Base-by-base conservation (phyloP, 1,140 invertebrate species). In the Lordiphosa clarofinis region DNA sequence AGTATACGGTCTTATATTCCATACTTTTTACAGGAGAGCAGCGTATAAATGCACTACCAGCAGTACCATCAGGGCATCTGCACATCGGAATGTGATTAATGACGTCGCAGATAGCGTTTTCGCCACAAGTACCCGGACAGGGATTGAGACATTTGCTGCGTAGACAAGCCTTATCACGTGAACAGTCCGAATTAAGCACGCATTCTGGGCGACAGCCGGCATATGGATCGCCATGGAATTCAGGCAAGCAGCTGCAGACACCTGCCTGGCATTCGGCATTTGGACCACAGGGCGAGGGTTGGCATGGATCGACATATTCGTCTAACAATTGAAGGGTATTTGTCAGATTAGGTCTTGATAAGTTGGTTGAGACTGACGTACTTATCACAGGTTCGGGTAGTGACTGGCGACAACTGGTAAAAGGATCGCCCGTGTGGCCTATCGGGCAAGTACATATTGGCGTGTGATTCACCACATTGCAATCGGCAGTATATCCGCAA, bases 221-320 rank as follows among this genome's bases (percentile, higher is more conserved):
- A 69, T 95, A 96, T 19, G 95, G 95, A 90, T 96, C 95, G 15
- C 95, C 95, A 65, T 94, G 94, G 86, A 95, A 96, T 81, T 94
- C 94, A 1, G 93, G 90, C 52, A 94, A 87, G 75, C 95, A 96
- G 5, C 91, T 90, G 79, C 95, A 96, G 7, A 94, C 92, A 21
- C 94, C 95, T 89, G 94, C 94, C 78, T 93, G 94, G 86, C 95
- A 96, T 36, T 94, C 64, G 10, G 95, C 93, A 89, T 96, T 96
- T 4, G 94, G 92, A 33, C 95, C 95, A 88, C 95, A 96, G 4
- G 95, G 95, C 10, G 94, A 56, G 4, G 94, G 94, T 78, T 93
- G 92, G 84, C 95, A 96, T 11, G 94, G 94, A 64, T 93, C 92
- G 46, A 47, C 92, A 92, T 52, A 92, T 90, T 86, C 95, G 94